These are phyloP conservation scores for Tragulus kanchil DNA, from an alignment of 2,113 vertebrate species.

Conservation along the genomic window DNA sequence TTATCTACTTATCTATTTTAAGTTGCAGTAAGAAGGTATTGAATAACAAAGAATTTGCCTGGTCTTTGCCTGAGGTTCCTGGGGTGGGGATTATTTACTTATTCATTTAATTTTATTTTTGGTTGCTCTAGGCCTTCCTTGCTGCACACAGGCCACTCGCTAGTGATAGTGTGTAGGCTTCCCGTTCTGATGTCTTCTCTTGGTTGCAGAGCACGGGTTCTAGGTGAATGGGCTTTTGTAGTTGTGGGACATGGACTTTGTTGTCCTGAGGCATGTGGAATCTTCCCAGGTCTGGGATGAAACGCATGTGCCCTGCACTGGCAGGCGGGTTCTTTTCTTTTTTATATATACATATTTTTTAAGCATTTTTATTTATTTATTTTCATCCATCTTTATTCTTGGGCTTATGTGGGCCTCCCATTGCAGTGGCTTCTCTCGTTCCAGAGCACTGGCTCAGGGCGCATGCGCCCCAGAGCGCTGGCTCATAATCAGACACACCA, in stretches of 20 bases:
- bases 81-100: not conserved
- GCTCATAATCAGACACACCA: no score
- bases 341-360: not conserved
- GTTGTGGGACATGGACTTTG: not conserved
- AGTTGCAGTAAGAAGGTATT: not conserved
- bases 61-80: not conserved
- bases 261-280: not conserved
- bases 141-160: not conserved
- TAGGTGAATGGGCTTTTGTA: not conserved
- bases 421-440: no score
- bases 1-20: not conserved
- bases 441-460: no score
- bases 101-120: not conserved
- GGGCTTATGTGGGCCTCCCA: no score
- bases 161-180: not conserved
- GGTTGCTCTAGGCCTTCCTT: not conserved
- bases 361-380: not conserved
- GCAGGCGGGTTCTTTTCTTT: not conserved
- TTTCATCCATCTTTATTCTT: no score
- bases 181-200: not conserved
- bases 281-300: not conserved
- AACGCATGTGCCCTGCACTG: not conserved
- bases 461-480: no score
- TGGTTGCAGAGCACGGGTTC: not conserved
- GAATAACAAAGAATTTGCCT: slow-evolving; percentile 8